Percentiles rank a stretch among this genome's conserved stretches.
These are phyloP conservation scores for Lytechinus pictus DNA, from an alignment of 35 echinoderm and acorn worm genomes.

Conservation along the genomic window DNA sequence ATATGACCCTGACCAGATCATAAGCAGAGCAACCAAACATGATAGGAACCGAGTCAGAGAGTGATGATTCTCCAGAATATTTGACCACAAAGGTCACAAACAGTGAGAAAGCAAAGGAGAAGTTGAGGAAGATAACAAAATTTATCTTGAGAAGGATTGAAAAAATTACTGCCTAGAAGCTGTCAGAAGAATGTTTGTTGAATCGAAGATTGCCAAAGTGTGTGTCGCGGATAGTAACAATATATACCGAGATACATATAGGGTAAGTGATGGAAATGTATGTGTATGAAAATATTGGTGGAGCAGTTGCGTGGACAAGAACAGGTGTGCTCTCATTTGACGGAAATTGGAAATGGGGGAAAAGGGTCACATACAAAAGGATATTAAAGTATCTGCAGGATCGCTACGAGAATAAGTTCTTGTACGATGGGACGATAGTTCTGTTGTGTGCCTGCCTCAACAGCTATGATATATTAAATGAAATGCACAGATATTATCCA, in stretches of 20 bases:
- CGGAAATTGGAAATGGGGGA: constrained; percentile 44
- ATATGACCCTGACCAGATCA: no score
- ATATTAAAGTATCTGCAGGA: neutral
- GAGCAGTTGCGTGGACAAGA: constrained; percentile 57
- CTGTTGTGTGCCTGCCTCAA: neutral
- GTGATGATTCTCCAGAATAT: neutral
- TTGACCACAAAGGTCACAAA: neutral
- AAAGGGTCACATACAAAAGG: neutral
- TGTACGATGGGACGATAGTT: neutral
- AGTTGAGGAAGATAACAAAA: neutral
- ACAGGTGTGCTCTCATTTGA: constrained; percentile 64
- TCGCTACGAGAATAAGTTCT: neutral
- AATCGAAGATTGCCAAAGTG: constrained; percentile 28
- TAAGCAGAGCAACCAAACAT: no score
- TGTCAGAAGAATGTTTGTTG: neutral
- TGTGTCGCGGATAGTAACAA: neutral
- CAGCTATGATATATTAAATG: neutral
- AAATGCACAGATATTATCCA: neutral
- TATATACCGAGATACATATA: constrained; percentile 39
- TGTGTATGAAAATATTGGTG: constrained; percentile 10
- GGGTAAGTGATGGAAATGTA: constrained; percentile 41
- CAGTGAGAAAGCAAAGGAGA: neutral
- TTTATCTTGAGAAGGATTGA: neutral
- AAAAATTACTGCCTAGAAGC: constrained; percentile 9
- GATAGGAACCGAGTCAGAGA: neutral